Percentiles rank a stretch among this genome's conserved stretches.
phyloP scores from a whole-genome alignment of 2,797 vertebrate species.

The Sternotherus odoratus region DNA sequence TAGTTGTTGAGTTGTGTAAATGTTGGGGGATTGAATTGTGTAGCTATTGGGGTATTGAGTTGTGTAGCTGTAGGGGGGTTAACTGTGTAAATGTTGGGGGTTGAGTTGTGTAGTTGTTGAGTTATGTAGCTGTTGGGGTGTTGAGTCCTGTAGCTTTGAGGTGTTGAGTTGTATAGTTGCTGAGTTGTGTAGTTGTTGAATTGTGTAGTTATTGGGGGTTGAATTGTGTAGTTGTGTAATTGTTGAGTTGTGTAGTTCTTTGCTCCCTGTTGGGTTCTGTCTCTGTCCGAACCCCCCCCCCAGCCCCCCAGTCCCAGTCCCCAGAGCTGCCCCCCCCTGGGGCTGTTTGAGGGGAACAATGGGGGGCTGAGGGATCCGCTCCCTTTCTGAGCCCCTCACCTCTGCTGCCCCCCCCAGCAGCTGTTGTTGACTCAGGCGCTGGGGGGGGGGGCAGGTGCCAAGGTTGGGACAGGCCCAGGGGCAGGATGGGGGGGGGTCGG shows the following conservation, averaged over 20 bases:
- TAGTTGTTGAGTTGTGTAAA: background rate
- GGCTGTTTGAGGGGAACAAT: background rate
- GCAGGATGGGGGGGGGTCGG: background rate
- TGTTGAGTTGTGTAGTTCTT: too few relatives aligned
- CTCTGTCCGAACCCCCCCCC: too few relatives aligned
- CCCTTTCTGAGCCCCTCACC: background rate
- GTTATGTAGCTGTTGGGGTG: too few relatives aligned
- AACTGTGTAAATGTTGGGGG: too few relatives aligned
- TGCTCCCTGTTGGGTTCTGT: too few relatives aligned
- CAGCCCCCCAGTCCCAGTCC: too few relatives aligned
- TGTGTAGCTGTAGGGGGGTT: too few relatives aligned
- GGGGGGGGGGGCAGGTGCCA: slow-evolving; percentile 58
- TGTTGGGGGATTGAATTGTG: background rate
- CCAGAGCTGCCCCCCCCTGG: too few relatives aligned
- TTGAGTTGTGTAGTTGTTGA: background rate
- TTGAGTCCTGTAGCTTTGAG: too few relatives aligned
- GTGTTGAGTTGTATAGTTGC: background rate
- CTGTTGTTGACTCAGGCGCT: background rate
- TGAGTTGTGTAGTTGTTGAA: background rate
- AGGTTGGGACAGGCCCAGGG: background rate
- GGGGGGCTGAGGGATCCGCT: background rate
- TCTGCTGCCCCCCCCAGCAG: background rate
- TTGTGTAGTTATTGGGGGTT: too few relatives aligned
- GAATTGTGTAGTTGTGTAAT: too few relatives aligned
- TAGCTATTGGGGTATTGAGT: background rate